phyloP scores from a whole-genome alignment of 2,113 vertebrate genomes.

The Protomyctophum bolini region DNA sequence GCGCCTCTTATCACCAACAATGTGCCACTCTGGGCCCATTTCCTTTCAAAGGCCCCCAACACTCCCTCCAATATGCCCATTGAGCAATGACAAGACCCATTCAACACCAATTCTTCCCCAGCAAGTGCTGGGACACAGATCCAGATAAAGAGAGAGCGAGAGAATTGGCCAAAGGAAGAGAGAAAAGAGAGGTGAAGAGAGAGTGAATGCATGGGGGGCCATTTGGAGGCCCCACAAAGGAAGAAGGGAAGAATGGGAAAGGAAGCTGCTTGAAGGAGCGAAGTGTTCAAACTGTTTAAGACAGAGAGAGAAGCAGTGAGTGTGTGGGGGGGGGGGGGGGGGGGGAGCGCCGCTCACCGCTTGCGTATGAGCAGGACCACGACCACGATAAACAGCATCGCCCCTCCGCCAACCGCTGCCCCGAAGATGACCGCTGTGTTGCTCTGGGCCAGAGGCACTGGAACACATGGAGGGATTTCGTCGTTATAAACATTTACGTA shows the following conservation, averaged over 20 bases:
- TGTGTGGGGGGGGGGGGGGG: not conserved
- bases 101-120: slow-evolving; percentile 65
- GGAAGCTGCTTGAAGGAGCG: slow-evolving; percentile 39
- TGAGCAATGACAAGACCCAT: slow-evolving; percentile 67
- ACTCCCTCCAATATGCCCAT: slow-evolving; percentile 61
- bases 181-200: slow-evolving; percentile 56
- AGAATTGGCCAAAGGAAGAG: slow-evolving; percentile 58
- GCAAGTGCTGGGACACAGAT: slow-evolving; percentile 62
- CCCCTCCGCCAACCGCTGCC: slow-evolving; percentile 48
- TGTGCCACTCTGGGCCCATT: slow-evolving; percentile 62
- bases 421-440: slow-evolving; percentile 77
- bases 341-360: slow-evolving; percentile 73
- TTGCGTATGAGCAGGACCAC: slow-evolving; percentile 79
- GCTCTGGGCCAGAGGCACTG: slow-evolving; percentile 56
- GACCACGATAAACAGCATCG: slow-evolving; percentile 76
- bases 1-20: slow-evolving; percentile 73
- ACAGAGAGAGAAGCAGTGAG: slow-evolving; percentile 12
- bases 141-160: slow-evolving; percentile 62
- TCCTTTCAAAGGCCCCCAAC: slow-evolving; percentile 63
- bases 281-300: slow-evolving; percentile 32
- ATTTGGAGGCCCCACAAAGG: slow-evolving; percentile 64
- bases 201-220: slow-evolving; percentile 60
- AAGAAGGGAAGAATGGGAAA: slow-evolving; percentile 58
- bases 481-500: not conserved
- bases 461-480: slow-evolving; percentile 17